These are phyloP conservation scores for Ptychodera flava DNA, from an alignment of 35 echinoderm and acorn worm species.

Conservation along the genomic window DNA sequence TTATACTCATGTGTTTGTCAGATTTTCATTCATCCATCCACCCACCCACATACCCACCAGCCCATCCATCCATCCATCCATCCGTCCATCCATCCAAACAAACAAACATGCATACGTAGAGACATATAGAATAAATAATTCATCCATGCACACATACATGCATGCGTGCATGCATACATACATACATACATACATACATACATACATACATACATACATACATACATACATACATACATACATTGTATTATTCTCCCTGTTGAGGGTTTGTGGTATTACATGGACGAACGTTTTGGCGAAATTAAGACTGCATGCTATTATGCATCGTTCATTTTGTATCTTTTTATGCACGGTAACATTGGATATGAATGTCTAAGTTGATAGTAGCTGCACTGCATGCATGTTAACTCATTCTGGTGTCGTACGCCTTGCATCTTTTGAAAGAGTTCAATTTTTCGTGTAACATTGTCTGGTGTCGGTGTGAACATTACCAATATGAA, in stretches of 20 bases:
- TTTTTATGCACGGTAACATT: background rate
- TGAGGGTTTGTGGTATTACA: background rate
- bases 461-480: too few relatives aligned
- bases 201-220: background rate
- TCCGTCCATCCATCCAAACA: background rate
- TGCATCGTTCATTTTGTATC: too few relatives aligned
- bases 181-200: constrained; percentile 2
- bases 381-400: background rate
- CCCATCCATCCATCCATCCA: background rate
- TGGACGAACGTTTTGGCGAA: background rate
- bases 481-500: too few relatives aligned
- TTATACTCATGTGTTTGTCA: background rate
- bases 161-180: background rate
- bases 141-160: background rate
- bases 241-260: background rate
- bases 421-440: background rate
- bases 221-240: background rate
- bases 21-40: background rate
- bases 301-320: background rate
- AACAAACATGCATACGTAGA: background rate
- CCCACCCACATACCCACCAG: too few relatives aligned
- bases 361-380: background rate
- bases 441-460: too few relatives aligned
- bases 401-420: background rate
- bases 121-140: too few relatives aligned